Evolutionary conservation across 2,113 vertebrate species (phyloP), one percentile per base, ranked within the genome.

Genomic region (Urocynchramus pylzowi): DNA sequence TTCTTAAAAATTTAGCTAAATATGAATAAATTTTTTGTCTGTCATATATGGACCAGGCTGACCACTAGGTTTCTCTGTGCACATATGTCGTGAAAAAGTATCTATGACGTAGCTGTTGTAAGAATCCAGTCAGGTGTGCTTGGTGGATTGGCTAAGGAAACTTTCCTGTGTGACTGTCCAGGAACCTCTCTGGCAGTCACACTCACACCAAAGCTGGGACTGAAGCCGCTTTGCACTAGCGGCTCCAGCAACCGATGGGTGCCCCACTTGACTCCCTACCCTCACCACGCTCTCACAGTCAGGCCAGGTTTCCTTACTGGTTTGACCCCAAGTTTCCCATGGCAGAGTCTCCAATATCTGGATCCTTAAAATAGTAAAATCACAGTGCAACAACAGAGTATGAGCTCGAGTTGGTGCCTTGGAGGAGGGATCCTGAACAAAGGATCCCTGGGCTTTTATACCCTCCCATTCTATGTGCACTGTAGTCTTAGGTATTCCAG

Each of bases 21-120:
- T 35, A 61, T 2, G 7, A 71, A 20, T 31, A 30, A 50, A 37
- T 4, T 31, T 69, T 57, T 3, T 50, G 6, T 37, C 18, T 0
- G 1, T 12, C 2, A 1, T 10, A 2, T 60, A 28, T 10, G 37
- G 39, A 67, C 4, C 13, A 50, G 30, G 17, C 18, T 70, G 30
- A 81, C 6, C 5, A 83, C 41, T 9, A 47, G 4, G 4, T 45
- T 2, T 2, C 22, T 64, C 22, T 35, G 7, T 56, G 49, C 37
- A 9, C 11, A 0, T 17, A 16, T 4, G 20, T 64, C 0, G 0
- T 37, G n/a, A 35, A 91, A 75, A 13, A 14, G 30, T 65, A 73
- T 8, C 11, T 64, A 6, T 2, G 10, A 59, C 15, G 31, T 4
- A 60, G 41, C 17, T 1, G 3, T 73, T 61, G 0, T 41, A 16